phyloP scores from a whole-genome alignment of 2,797 vertebrate genomes.

The Hypotaenidia philippensis region DNA sequence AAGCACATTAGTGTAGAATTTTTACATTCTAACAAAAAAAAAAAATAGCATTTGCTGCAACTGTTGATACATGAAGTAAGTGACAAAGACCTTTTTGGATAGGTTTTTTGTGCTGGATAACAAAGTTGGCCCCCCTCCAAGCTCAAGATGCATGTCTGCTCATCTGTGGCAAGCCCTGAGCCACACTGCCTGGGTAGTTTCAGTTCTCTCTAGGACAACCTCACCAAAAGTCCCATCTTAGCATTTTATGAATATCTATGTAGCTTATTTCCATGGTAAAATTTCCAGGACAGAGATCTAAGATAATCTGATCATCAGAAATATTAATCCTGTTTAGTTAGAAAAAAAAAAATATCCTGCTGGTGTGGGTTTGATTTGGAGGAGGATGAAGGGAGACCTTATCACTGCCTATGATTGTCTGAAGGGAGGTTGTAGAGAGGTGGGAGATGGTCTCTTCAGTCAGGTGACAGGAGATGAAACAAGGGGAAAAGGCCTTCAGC shows the following conservation, averaged over 20 bases:
- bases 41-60: background rate
- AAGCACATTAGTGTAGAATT: background rate
- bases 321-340: background rate
- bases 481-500: no score
- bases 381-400: no score
- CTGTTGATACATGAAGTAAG: background rate
- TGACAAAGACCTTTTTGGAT: no score
- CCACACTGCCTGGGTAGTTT: background rate
- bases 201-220: background rate
- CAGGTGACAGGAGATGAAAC: no score
- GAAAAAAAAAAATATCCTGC: background rate
- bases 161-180: background rate
- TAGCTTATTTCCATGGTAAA: background rate
- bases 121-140: no score
- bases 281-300: background rate
- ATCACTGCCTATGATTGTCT: no score
- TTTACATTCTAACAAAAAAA: background rate
- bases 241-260: background rate
- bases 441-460: no score
- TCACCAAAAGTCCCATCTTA: background rate
- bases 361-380: background rate
- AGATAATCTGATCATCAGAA: background rate
- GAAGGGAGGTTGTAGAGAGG: no score
- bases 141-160: rapidly evolving
- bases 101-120: no score